Percentiles rank a stretch among this genome's conserved stretches.
phyloP scores from a whole-genome alignment of 2,888 invertebrate genomes.

The Uloborus plumipes region DNA sequence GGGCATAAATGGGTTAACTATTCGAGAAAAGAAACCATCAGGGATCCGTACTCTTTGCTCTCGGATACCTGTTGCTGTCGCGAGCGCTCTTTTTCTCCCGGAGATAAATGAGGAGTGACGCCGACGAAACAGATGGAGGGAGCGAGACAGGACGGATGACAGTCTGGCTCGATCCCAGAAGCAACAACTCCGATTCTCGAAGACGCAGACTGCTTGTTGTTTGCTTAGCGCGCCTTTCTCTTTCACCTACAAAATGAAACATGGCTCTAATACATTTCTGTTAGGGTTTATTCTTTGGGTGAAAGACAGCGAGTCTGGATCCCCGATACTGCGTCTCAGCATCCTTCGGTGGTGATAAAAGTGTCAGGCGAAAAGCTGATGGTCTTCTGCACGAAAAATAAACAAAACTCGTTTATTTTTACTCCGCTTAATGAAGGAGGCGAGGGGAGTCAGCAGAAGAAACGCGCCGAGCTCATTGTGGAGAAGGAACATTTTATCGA shows the following conservation, averaged over 20 bases:
- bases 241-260: constrained; percentile 44
- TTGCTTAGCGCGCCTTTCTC: constrained; percentile 28
- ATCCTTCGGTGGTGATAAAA: constrained; percentile 5
- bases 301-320: constrained; percentile 33
- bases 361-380: background rate
- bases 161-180: constrained; percentile 29
- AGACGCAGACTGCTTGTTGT: constrained; percentile 49
- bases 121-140: constrained; percentile 14
- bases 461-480: no score
- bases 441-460: no score
- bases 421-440: no score
- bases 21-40: no score
- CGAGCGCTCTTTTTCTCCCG: constrained; percentile 13
- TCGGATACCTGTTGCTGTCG: constrained; percentile 46
- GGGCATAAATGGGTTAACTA: no score
- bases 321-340: constrained; percentile 1
- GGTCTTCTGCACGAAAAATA: constrained; percentile 3
- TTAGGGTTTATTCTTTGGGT: constrained; percentile 10
- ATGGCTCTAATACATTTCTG: constrained; percentile 14
- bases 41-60: constrained; percentile 29
- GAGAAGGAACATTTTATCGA: no score
- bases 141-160: background rate
- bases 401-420: constrained; percentile 11
- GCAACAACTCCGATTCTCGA: constrained; percentile 12
- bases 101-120: constrained; percentile 48